Evolutionary conservation across 1,140 invertebrate genomes (phyloP).

Genomic region (Acromyrmex charruanus): DNA sequence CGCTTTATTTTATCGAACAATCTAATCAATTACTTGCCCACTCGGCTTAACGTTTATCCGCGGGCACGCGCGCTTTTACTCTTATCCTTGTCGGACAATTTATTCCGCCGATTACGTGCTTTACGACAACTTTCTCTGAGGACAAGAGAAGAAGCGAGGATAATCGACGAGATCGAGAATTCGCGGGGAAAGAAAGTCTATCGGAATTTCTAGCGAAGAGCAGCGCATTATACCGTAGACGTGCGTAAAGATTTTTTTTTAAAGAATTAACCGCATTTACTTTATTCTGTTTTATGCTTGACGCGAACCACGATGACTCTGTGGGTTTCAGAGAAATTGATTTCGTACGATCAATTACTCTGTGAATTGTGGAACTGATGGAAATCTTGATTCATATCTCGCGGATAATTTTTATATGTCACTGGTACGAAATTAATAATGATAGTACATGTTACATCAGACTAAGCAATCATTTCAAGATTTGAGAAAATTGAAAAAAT

Average conservation of each 20-base stretch:
- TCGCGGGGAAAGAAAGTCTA: constrained; percentile 41
- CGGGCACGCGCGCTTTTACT: constrained; percentile 38
- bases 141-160: constrained; percentile 53
- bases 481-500: not conserved
- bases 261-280: constrained; percentile 6
- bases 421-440: constrained; percentile 21
- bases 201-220: constrained; percentile 28
- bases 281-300: constrained; percentile 10
- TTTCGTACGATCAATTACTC: constrained; percentile 43
- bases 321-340: constrained; percentile 37
- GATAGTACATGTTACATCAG: not conserved
- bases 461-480: not conserved
- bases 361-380: constrained; percentile 18
- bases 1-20: constrained; percentile 6
- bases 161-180: constrained; percentile 40
- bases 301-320: constrained; percentile 22
- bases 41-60: not conserved
- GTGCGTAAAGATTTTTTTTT: constrained; percentile 17
- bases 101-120: constrained; percentile 51
- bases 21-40: not conserved
- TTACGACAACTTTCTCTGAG: constrained; percentile 56
- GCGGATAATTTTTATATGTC: not conserved
- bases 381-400: constrained; percentile 39
- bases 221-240: not conserved
- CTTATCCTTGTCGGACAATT: constrained; percentile 40